A percentile compares a stretch with the other conserved stretches of the same genome.
Conservation (phyloP, 2,888 invertebrate genomes). For the Eumerus sabulonum region DNA sequence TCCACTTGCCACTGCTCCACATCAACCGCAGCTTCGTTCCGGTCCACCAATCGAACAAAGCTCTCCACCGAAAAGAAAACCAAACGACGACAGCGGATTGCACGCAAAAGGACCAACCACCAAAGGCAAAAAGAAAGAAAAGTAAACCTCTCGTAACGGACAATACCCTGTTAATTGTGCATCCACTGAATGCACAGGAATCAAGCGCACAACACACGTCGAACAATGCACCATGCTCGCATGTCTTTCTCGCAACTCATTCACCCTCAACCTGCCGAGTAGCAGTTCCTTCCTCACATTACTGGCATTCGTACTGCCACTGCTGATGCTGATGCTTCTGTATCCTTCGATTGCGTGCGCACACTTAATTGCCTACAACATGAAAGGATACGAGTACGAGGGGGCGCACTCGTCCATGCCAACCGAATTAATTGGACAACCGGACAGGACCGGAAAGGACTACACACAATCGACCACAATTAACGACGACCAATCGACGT, state of each 20-base stretch:
- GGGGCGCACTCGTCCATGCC: too few species aligned
- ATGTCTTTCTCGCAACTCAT: conserved; percentile 8
- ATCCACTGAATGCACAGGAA: conserved; percentile 39
- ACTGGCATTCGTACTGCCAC: too few species aligned
- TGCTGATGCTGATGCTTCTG: background rate
- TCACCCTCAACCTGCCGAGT: conserved; percentile 1
- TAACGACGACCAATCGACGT: conserved; percentile 21
- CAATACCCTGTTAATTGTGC: conserved; percentile 57
- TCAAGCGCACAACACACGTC: conserved; percentile 1
- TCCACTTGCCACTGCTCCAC: too few species aligned
- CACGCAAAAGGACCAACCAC: too few species aligned
- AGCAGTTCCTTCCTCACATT: background rate
- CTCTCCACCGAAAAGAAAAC: background rate
- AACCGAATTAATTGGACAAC: too few species aligned
- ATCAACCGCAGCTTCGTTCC: background rate
- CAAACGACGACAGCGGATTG: background rate
- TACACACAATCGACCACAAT: conserved; percentile 30
- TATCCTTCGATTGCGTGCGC: conserved; percentile 16
- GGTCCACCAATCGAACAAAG: background rate
- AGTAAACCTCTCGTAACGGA: background rate
- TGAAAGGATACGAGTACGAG: background rate
- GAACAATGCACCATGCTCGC: conserved; percentile 4
- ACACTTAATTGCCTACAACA: conserved; percentile 22
- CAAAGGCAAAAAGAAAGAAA: too few species aligned
- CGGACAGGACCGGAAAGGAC: too few species aligned